Evolutionary conservation across 2,113 vertebrate species (phyloP).

Genomic region (Varanus komodoensis): DNA sequence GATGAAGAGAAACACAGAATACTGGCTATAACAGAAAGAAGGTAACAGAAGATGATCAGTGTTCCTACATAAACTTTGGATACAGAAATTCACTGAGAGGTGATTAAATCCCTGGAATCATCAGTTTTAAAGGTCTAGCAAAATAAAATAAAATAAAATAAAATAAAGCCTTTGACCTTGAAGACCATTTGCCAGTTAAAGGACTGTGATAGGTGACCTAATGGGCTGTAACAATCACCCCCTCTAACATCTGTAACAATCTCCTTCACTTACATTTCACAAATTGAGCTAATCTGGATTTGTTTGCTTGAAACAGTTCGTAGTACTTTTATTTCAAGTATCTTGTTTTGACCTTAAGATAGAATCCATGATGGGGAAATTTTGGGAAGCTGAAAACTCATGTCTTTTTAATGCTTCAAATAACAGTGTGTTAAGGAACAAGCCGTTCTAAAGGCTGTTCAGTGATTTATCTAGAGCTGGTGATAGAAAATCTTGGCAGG

Average conservation of each 20-base stretch:
- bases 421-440: neutral
- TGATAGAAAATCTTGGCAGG: conserved; percentile 25
- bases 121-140: neutral
- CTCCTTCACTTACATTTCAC: neutral
- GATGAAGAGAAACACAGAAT: neutral
- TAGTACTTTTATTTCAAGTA: neutral
- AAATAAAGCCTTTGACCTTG: neutral
- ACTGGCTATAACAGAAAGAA: neutral
- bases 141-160: neutral
- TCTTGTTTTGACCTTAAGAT: conserved; percentile 5
- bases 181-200: neutral
- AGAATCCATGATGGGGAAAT: conserved; percentile 1
- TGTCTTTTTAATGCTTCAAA: conserved; percentile 31
- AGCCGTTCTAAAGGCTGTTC: conserved; percentile 22
- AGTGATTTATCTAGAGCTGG: conserved; percentile 1
- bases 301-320: neutral
- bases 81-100: neutral
- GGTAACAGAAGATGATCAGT: neutral
- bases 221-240: too few species aligned
- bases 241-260: neutral
- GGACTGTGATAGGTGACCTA: neutral
- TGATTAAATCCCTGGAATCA: neutral
- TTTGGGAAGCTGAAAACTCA: neutral
- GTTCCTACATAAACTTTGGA: neutral
- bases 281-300: neutral